These are phyloP conservation scores for Sialis lutaria DNA, from an alignment of 2,888 invertebrate genomes.

Conservation along the genomic window DNA sequence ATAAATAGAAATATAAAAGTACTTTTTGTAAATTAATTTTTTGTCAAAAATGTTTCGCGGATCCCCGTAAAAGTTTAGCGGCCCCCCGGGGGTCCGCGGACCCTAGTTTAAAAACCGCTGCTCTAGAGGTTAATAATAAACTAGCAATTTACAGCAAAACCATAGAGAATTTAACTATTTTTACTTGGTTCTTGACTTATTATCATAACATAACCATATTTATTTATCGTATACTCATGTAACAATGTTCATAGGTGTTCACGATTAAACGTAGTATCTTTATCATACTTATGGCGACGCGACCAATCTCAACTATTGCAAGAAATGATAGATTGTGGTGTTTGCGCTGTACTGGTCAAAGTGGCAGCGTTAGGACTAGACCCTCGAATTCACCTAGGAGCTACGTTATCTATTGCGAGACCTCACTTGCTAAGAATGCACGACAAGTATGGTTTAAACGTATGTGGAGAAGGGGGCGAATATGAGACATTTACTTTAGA, in stretches of 20 bases:
- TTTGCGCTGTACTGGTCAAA: slow-evolving; percentile 93
- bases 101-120: too few species aligned
- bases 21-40: too few species aligned
- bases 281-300: slow-evolving; percentile 92
- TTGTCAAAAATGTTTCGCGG: too few species aligned
- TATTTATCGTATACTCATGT: neutral
- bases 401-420: slow-evolving; percentile 68
- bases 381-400: slow-evolving; percentile 72
- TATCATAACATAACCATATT: neutral
- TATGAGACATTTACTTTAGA: slow-evolving; percentile 96
- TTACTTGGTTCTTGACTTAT: too few species aligned
- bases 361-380: slow-evolving; percentile 88
- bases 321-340: slow-evolving; percentile 89
- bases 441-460: slow-evolving; percentile 84
- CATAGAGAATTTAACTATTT: neutral
- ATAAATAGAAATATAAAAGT: too few species aligned
- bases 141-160: too few species aligned
- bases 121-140: too few species aligned
- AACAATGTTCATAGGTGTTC: slow-evolving; percentile 47
- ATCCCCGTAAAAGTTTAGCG: too few species aligned
- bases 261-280: slow-evolving; percentile 70
- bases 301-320: slow-evolving; percentile 86
- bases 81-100: too few species aligned
- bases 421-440: slow-evolving; percentile 78
- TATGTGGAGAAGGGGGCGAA: slow-evolving; percentile 98